Conservation (phyloP, 2,888 invertebrate genomes). For the Antheraea assamensis region DNA sequence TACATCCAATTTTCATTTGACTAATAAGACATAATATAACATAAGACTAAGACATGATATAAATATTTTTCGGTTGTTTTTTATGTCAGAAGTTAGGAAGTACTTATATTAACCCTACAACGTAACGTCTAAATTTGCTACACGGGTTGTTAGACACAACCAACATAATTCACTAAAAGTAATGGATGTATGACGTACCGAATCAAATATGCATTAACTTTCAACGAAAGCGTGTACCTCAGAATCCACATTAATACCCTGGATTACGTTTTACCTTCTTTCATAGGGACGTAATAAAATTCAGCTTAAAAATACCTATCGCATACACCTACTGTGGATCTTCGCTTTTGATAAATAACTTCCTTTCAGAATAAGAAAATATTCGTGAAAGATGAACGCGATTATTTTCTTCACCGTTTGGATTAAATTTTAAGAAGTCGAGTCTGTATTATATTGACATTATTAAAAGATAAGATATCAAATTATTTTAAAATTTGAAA, state of each 20-base stretch:
- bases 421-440: slow-evolving; percentile 31
- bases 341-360: slow-evolving; percentile 49
- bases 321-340: slow-evolving; percentile 44
- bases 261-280: slow-evolving; percentile 78
- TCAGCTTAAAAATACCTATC: slow-evolving; percentile 76
- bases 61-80: background rate
- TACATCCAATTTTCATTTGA: no score
- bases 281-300: slow-evolving; percentile 79
- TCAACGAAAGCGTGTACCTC: slow-evolving; percentile 53
- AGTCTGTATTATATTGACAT: slow-evolving; percentile 19
- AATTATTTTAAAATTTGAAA: background rate
- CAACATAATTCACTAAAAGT: slow-evolving; percentile 27
- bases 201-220: slow-evolving; percentile 45
- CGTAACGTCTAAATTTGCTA: slow-evolving; percentile 1
- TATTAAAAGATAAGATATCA: slow-evolving; percentile 24
- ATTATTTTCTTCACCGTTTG: slow-evolving; percentile 32
- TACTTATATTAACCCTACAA: background rate
- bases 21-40: no score
- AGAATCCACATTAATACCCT: slow-evolving; percentile 68
- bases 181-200: slow-evolving; percentile 26
- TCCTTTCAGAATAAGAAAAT: slow-evolving; percentile 46
- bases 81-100: background rate
- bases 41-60: no score
- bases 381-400: slow-evolving; percentile 38
- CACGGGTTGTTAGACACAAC: slow-evolving; percentile 5